A percentile compares a stretch with the other conserved stretches of the same genome.
Conservation (phyloP, 2,113 vertebrate species). For the Stegastes partitus region DNA sequence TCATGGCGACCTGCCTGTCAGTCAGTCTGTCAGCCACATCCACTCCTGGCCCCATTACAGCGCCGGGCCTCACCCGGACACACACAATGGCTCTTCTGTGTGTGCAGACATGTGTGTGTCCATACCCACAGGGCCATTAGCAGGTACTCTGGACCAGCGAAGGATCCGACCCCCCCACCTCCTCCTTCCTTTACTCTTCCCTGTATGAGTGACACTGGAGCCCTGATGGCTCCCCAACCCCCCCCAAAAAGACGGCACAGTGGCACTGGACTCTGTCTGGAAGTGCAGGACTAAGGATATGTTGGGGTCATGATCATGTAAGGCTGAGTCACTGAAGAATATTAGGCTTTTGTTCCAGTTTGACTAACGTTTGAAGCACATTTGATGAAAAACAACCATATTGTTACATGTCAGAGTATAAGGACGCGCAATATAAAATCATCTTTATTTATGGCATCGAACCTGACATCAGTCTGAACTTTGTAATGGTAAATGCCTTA, state of each 20-base stretch:
- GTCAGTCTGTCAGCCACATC: slow-evolving; percentile 80
- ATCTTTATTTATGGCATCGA: too few species aligned
- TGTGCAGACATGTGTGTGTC: slow-evolving; percentile 52
- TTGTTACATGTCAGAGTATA: too few species aligned
- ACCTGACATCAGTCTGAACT: too few species aligned
- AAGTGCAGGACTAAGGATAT: neutral
- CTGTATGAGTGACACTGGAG: slow-evolving; percentile 76
- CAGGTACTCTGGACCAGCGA: slow-evolving; percentile 64
- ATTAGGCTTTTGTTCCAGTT: too few species aligned
- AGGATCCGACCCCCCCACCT: slow-evolving; percentile 33
- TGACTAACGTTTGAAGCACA: too few species aligned
- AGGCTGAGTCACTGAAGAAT: neutral
- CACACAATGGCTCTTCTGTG: slow-evolving; percentile 78
- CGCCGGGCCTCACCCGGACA: slow-evolving; percentile 34
- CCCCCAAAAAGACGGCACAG: slow-evolving; percentile 29
- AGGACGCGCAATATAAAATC: too few species aligned
- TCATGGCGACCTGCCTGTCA: slow-evolving; percentile 74
- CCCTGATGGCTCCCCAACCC: slow-evolving; percentile 45
- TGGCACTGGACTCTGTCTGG: slow-evolving; percentile 40
- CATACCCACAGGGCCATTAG: slow-evolving; percentile 65
- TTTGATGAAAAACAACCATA: too few species aligned
- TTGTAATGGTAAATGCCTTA: too few species aligned
- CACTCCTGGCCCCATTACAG: slow-evolving; percentile 69
- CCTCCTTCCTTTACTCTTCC: neutral
- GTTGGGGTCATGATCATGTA: neutral